Conservation (phyloP, 2,888 invertebrate species). For the Bruchidius siliquastri region DNA sequence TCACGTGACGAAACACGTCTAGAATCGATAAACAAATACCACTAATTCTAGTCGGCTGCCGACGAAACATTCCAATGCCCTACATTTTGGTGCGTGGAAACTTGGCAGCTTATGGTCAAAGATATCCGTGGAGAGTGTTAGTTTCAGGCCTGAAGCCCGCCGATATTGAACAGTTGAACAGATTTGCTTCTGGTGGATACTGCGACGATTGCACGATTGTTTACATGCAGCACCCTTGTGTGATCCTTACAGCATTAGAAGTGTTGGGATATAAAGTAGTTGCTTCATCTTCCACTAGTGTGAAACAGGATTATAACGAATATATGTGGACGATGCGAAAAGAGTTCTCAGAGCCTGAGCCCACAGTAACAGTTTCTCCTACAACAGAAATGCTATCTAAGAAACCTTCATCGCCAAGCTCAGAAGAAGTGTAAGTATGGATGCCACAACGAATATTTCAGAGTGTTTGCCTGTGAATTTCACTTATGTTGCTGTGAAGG, state of each 20-base stretch:
- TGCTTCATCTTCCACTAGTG: conserved; percentile 78
- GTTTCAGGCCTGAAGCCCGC: conserved; percentile 81
- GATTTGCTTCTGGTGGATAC: conserved; percentile 79
- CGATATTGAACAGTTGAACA: conserved; percentile 77
- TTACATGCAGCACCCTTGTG: conserved; percentile 82
- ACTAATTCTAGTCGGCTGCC: not conserved
- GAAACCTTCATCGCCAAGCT: not conserved
- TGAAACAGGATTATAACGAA: conserved; percentile 84
- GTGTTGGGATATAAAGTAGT: conserved; percentile 85
- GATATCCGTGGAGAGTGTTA: conserved; percentile 82
- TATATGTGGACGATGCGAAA: conserved; percentile 94
- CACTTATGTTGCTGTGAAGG: conserved; percentile 75
- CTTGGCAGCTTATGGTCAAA: conserved; percentile 80
- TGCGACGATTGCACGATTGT: conserved; percentile 82
- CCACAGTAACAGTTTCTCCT: conserved; percentile 44
- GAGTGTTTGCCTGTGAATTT: conserved; percentile 41
- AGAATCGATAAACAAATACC: not conserved
- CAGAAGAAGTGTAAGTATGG: conserved; percentile 33
- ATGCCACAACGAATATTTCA: conserved; percentile 12
- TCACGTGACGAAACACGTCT: not conserved
- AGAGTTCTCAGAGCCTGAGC: conserved; percentile 80
- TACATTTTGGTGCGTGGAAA: conserved; percentile 88
- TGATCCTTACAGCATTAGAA: conserved; percentile 80
- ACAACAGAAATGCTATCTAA: conserved; percentile 7
- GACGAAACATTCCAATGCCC: conserved; percentile 58